Percentiles rank a stretch among this genome's conserved stretches.
These are phyloP conservation scores for Thymelicus sylvestris DNA, from an alignment of 2,888 invertebrate genomes.

Conservation along the genomic window DNA sequence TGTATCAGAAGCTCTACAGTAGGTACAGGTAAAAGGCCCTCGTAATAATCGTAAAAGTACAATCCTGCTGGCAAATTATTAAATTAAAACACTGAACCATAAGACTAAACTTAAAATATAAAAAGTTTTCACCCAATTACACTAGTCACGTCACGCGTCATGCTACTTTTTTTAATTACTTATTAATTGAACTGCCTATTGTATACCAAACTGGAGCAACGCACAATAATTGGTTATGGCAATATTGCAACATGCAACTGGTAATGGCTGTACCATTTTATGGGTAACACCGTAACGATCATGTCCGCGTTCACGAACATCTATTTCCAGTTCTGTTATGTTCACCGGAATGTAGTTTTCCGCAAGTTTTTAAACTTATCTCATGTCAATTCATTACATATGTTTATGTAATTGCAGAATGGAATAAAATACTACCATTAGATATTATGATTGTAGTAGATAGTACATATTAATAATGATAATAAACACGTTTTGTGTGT, in stretches of 20 bases:
- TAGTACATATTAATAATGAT: too few species aligned
- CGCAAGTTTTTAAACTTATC: conserved; percentile 9
- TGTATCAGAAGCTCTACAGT: too few species aligned
- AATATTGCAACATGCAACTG: conserved; percentile 2
- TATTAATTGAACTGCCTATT: conserved; percentile 7
- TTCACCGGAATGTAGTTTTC: conserved; percentile 17
- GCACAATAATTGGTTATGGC: conserved; percentile 27
- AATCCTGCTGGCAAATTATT: too few species aligned
- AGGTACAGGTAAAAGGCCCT: too few species aligned
- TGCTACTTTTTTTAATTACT: background rate
- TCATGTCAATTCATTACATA: conserved; percentile 8
- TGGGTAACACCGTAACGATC: conserved; percentile 15
- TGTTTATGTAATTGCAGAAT: background rate
- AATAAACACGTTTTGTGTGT: too few species aligned
- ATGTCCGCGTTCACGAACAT: conserved; percentile 23
- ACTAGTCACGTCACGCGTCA: background rate
- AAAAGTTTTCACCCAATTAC: background rate
- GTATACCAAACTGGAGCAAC: conserved; percentile 22
- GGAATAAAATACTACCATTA: background rate
- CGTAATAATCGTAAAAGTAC: too few species aligned
- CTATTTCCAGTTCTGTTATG: conserved; percentile 2
- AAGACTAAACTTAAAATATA: too few species aligned
- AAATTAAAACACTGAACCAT: too few species aligned
- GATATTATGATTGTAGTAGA: too few species aligned
- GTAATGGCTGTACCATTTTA: conserved; percentile 11